Evolutionary conservation across 2,113 vertebrate species (phyloP).

Genomic region (Amblyornis subalaris): DNA sequence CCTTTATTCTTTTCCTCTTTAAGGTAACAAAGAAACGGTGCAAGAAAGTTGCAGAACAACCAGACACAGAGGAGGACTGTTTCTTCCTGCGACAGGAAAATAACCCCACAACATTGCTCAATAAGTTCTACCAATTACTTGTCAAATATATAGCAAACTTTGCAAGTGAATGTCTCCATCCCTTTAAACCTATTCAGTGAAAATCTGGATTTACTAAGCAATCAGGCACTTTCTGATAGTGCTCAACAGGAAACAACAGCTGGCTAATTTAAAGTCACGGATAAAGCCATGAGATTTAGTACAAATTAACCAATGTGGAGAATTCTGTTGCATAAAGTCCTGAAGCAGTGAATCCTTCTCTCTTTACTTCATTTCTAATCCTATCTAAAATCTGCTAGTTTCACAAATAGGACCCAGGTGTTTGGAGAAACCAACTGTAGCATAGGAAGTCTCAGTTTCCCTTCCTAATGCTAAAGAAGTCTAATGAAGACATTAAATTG

Average conservation of each 20-base stretch:
- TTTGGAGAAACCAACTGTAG: background rate
- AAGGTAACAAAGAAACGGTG: background rate
- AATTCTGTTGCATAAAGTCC: background rate
- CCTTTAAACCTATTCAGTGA: background rate
- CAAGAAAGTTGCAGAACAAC: background rate
- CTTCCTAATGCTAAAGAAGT: background rate
- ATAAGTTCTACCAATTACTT: background rate
- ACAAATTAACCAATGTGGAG: background rate
- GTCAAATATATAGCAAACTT: background rate
- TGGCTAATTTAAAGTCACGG: conserved; percentile 16
- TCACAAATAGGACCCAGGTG: background rate
- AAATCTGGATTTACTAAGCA: conserved; percentile 6
- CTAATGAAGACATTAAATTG: background rate
- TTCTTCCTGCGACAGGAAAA: background rate
- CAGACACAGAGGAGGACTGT: background rate
- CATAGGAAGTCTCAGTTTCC: background rate
- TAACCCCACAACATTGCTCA: background rate
- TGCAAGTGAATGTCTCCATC: background rate
- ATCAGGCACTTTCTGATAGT: conserved; percentile 17
- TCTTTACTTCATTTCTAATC: background rate
- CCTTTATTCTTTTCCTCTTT: background rate
- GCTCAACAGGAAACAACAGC: conserved; percentile 7
- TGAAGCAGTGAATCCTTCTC: background rate
- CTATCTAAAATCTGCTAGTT: background rate
- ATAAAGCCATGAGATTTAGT: background rate